Conservation (phyloP, 2,888 invertebrate genomes). For the Aquatica leii region DNA sequence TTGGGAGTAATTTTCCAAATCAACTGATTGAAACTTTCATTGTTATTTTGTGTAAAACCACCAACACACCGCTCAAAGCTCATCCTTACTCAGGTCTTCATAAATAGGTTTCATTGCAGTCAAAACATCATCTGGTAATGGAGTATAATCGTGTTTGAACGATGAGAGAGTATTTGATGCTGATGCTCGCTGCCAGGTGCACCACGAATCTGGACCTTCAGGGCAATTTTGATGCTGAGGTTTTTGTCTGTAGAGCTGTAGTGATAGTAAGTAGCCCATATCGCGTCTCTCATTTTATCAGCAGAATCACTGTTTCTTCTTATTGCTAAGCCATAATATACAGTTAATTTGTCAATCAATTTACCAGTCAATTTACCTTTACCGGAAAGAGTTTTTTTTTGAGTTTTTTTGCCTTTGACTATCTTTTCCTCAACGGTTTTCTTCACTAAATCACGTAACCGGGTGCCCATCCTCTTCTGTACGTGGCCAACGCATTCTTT, state of each 20-base stretch:
- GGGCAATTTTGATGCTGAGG: not conserved
- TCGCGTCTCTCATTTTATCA: not conserved
- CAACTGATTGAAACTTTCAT: constrained; percentile 50
- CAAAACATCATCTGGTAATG: constrained; percentile 20
- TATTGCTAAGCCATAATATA: not conserved
- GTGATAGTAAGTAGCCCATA: not conserved
- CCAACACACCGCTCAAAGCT: too few relatives aligned
- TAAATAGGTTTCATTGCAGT: constrained; percentile 46
- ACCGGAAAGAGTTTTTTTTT: too few relatives aligned
- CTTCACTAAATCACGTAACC: not conserved
- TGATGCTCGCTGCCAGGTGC: not conserved
- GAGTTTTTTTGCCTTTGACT: not conserved
- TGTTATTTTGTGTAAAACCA: constrained; percentile 51
- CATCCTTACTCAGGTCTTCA: constrained; percentile 49
- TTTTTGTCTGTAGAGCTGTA: not conserved
- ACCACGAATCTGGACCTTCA: not conserved
- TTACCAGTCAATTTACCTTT: too few relatives aligned
- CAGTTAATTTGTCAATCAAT: too few relatives aligned
- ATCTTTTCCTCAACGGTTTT: not conserved
- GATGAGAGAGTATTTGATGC: not conserved
- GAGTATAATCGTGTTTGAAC: not conserved
- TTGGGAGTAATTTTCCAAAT: constrained; percentile 51
- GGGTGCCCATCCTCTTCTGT: not conserved
- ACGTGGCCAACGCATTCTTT: not conserved
- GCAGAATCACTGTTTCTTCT: not conserved